Evolutionary conservation across 1,140 invertebrate genomes (phyloP).

Genomic region (Pollicipes pollicipes): DNA sequence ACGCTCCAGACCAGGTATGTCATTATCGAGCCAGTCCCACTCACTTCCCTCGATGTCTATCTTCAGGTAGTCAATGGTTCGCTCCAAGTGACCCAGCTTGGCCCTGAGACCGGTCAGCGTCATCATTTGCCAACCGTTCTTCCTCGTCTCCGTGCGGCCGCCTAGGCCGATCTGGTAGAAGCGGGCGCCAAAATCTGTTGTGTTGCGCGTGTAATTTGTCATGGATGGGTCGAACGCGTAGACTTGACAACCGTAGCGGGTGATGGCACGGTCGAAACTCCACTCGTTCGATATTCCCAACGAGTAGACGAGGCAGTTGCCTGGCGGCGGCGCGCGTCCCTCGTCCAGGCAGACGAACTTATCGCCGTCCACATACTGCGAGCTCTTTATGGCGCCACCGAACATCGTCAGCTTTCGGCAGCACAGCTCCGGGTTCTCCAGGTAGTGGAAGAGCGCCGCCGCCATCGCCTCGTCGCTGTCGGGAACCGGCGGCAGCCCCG

Average conservation of each 20-base stretch:
- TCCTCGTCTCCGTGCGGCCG: neutral
- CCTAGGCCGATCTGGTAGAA: conserved; percentile 1
- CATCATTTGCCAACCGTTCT: neutral
- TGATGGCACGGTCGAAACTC: conserved; percentile 20
- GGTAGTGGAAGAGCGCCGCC: neutral
- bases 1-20: neutral
- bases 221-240: conserved; percentile 10
- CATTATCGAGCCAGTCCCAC: neutral
- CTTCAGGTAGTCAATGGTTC: neutral
- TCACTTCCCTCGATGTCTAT: neutral
- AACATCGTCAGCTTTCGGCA: neutral
- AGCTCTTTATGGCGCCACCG: neutral
- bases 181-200: neutral
- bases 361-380: neutral
- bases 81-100: neutral
- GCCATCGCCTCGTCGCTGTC: neutral
- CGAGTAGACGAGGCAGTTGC: conserved; percentile 17
- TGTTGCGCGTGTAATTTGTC: neutral
- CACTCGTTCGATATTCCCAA: conserved; percentile 21
- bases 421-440: neutral
- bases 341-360: conserved; percentile 16
- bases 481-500: no score
- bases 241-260: conserved; percentile 18
- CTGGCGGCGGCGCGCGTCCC: neutral
- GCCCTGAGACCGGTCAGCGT: neutral